phyloP scores from a whole-genome alignment of 2,888 invertebrate species.

The Dyspetes luteomarginatus region DNA sequence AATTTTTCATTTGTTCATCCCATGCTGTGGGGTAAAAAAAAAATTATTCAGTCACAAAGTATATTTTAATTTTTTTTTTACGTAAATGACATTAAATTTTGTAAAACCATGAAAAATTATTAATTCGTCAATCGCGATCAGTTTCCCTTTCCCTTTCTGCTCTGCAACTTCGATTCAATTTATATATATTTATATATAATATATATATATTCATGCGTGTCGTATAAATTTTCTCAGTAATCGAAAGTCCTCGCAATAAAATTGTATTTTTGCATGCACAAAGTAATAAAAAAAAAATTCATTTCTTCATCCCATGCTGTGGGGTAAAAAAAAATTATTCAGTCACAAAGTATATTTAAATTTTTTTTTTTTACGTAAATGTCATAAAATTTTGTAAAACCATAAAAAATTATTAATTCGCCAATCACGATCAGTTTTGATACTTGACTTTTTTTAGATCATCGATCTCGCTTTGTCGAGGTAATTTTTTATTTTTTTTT shows the following conservation, averaged over 20 bases:
- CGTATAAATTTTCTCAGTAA: slow-evolving; percentile 49
- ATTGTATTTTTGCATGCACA: not conserved
- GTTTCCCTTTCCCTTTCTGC: slow-evolving; percentile 61
- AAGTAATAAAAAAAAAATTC: not conserved
- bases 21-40: not conserved
- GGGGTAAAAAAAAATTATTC: not conserved
- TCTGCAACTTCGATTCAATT: slow-evolving; percentile 39
- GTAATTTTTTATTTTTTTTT: slow-evolving; percentile 3
- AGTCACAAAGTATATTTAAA: not conserved
- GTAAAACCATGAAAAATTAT: not conserved
- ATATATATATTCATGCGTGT: slow-evolving; percentile 25
- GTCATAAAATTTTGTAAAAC: slow-evolving; percentile 7
- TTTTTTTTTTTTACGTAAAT: not conserved
- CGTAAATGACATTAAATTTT: slow-evolving; percentile 7
- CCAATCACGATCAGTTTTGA: not conserved
- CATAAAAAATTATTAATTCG: not conserved
- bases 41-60: not conserved
- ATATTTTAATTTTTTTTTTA: not conserved
- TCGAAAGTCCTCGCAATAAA: slow-evolving; percentile 49
- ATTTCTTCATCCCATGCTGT: not conserved
- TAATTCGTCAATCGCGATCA: not conserved
- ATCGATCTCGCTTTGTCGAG: not conserved
- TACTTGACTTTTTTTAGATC: slow-evolving; percentile 24
- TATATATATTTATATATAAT: slow-evolving; percentile 1
- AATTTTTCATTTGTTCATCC: not conserved